Evolutionary conservation across 1,140 invertebrate genomes (phyloP).

Genomic region (Orchesella cincta): DNA sequence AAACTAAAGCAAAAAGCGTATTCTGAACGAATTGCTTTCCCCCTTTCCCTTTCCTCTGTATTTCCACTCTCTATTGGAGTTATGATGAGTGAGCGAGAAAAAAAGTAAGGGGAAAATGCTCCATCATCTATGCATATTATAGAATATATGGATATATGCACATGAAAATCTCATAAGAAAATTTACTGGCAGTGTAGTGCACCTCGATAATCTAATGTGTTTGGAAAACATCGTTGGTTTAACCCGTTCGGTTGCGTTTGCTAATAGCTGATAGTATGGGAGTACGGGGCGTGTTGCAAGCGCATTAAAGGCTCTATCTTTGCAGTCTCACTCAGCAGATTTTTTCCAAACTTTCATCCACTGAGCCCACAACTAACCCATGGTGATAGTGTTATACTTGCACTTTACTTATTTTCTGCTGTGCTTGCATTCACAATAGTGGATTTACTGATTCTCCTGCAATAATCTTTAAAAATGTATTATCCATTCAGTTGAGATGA

Average conservation of each 20-base stretch:
- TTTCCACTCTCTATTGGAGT: neutral
- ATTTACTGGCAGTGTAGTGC: neutral
- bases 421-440: neutral
- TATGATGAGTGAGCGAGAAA: slow-evolving; percentile 19
- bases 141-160: neutral
- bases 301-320: slow-evolving; percentile 20
- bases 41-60: neutral
- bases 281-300: slow-evolving; percentile 17
- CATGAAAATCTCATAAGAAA: neutral
- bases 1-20: neutral
- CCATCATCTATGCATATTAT: slow-evolving; percentile 19
- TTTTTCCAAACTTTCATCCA: slow-evolving; percentile 6
- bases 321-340: slow-evolving; percentile 15
- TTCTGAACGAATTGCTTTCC: slow-evolving; percentile 2
- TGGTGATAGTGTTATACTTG: neutral
- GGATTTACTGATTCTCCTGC: neutral
- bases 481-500: neutral
- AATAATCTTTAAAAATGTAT: slow-evolving; percentile 18
- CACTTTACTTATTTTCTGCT: slow-evolving; percentile 14
- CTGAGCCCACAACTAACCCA: neutral
- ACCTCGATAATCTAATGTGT: slow-evolving; percentile 24
- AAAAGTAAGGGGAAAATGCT: neutral
- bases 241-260: slow-evolving; percentile 19
- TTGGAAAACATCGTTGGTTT: neutral
- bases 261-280: slow-evolving; percentile 1